Percentiles rank a stretch among this genome's conserved stretches.
These are phyloP conservation scores for Silurus meridionalis DNA, from an alignment of 2,113 vertebrate species.

Conservation along the genomic window DNA sequence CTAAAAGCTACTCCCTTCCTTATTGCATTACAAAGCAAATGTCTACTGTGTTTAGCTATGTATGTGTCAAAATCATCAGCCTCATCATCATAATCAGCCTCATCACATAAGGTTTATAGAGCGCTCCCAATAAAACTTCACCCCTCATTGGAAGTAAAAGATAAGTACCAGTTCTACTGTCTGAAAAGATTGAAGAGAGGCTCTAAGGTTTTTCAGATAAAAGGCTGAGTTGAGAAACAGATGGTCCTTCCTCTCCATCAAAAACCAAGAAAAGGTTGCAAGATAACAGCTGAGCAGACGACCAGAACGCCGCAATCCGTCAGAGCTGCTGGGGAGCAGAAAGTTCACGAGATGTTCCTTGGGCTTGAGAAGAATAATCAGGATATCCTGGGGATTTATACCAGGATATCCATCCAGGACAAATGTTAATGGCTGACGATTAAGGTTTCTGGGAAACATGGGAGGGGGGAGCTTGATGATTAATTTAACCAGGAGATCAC, in stretches of 20 bases:
- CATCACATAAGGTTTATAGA: neutral
- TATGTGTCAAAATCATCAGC: neutral
- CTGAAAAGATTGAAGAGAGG: constrained; percentile 26
- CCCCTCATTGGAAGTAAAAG: neutral
- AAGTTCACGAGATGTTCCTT: constrained; percentile 1
- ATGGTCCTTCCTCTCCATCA: constrained; percentile 45
- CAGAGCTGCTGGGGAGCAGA: neutral
- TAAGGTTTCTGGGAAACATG: neutral
- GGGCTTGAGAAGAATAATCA: neutral
- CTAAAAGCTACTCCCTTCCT: neutral
- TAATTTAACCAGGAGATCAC: constrained; percentile 14
- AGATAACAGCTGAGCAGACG: constrained; percentile 39
- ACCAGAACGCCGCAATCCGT: constrained; percentile 16
- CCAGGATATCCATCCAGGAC: constrained; percentile 26
- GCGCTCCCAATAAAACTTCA: neutral
- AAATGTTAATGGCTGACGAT: neutral
- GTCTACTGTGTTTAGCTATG: neutral
- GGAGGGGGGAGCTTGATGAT: neutral
- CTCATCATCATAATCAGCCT: neutral
- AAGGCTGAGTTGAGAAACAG: constrained; percentile 43
- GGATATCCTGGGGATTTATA: constrained; percentile 36
- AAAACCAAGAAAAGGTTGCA: constrained; percentile 18
- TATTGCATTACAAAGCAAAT: neutral
- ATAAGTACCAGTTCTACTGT: constrained; percentile 3
- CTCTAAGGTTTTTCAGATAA: constrained; percentile 43